A percentile compares a stretch with the other conserved stretches of the same genome.
Evolutionary conservation across 2,888 invertebrate genomes (phyloP).

Genomic region (Drosophila meridionalis): DNA sequence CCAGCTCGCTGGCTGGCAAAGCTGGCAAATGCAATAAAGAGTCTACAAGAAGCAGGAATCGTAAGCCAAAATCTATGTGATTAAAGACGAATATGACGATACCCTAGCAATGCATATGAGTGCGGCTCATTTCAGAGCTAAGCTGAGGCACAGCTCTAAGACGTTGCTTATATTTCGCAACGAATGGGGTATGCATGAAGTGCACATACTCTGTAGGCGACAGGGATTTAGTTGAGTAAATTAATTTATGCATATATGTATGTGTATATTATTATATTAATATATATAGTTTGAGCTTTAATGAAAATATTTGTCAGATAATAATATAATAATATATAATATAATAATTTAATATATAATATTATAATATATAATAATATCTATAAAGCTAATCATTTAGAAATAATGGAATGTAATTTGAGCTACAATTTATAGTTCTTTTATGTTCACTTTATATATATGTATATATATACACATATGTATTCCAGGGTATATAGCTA

Average conservation of each 20-base stretch:
- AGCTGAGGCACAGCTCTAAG: background rate
- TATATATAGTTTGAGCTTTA: too few relatives aligned
- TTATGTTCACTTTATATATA: background rate
- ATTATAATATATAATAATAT: too few relatives aligned
- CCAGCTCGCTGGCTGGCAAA: conserved; percentile 32
- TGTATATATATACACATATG: background rate
- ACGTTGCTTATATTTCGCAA: background rate
- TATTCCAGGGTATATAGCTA: conserved; percentile 14
- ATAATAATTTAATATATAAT: too few relatives aligned
- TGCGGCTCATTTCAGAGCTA: background rate
- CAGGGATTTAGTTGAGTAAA: too few relatives aligned
- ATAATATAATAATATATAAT: too few relatives aligned
- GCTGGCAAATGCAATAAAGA: conserved; percentile 41
- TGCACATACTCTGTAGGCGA: background rate
- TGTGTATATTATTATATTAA: too few relatives aligned
- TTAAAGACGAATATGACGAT: conserved; percentile 16
- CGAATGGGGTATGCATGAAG: background rate
- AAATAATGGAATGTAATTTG: too few relatives aligned
- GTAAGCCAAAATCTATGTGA: conserved; percentile 2
- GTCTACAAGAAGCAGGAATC: conserved; percentile 13
- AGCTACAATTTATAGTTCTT: too few relatives aligned
- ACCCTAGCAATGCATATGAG: conserved; percentile 30
- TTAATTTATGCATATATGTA: background rate
- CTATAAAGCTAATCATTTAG: too few relatives aligned
- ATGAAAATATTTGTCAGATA: too few relatives aligned